A percentile compares a stretch with the other conserved stretches of the same genome.
These are phyloP conservation scores for Dipodomys ordii DNA, from an alignment of 2,113 vertebrate genomes.

Conservation along the genomic window DNA sequence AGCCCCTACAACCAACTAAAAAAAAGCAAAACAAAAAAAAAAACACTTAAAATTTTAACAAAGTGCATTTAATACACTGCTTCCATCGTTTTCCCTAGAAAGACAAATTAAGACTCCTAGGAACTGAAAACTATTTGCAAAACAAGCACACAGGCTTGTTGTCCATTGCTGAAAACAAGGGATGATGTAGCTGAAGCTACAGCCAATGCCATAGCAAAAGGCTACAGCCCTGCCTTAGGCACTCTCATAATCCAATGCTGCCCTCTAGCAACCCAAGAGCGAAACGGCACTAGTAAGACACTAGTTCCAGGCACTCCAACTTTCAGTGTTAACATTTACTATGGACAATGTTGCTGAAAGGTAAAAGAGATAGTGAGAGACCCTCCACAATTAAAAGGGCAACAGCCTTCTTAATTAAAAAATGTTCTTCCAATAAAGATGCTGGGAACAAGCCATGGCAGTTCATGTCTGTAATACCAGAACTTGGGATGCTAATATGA, in stretches of 20 bases:
- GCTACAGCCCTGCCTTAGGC: not conserved
- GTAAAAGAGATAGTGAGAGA: accelerated
- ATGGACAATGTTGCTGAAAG: not conserved
- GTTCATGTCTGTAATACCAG: no score
- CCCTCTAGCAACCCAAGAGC: conserved; percentile 73
- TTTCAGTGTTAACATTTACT: not conserved
- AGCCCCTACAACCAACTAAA: not conserved
- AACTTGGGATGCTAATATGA: no score
- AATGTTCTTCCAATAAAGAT: not conserved
- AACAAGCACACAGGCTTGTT: not conserved
- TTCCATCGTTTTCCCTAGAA: conserved; percentile 46
- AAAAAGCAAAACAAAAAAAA: not conserved
- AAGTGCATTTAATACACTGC: conserved; percentile 12
- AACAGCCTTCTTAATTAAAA: not conserved
- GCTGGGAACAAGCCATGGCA: not conserved
- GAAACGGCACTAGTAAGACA: not conserved
- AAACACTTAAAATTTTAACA: conserved; percentile 27
- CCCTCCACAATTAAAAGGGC: not conserved
- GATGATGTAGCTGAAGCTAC: not conserved
- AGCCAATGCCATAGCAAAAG: not conserved
- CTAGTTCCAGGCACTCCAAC: not conserved
- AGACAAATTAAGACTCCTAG: not conserved
- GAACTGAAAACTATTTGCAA: not conserved
- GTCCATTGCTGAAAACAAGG: not conserved
- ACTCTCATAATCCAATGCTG: conserved; percentile 43